Base-by-base conservation (phyloP, 2,113 vertebrate genomes). In the Brachionichthys hirsutus region DNA sequence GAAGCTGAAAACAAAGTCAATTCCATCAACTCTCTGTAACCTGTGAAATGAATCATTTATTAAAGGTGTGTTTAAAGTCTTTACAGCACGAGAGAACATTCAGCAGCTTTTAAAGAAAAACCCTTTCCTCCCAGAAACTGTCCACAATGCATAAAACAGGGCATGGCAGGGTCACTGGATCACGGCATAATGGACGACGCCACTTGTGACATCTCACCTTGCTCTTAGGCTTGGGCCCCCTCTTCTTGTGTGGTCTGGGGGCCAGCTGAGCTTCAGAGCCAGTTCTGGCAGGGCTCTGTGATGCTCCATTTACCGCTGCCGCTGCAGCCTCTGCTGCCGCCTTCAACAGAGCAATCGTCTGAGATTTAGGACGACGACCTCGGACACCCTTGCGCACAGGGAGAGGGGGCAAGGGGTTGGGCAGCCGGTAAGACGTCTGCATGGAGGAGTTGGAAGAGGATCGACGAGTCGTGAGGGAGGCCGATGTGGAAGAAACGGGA, bases 391-490 rank as follows among this genome's bases (percentile, higher is more conserved):
- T 98, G 83, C 89, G 94, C 58, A 88, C 85, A 16, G 91, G 92
- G 45, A 92, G 90, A 42, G 92, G 87, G 66, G 93, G 90, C 75
- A 88, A 84, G 54, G 92, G 85, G 87, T 91, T 85, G 22, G 89
- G 90, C 80, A 94, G 89, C 85, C 94, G 93, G 85, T 93, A 93
- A 42, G 93, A 90, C 78, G 94, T 93, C 89, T 94, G 94, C 95
- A 95, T 93, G 91, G 92, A 91, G 80, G 83, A 86, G 85, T 63
- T 90, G 80, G 85, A 91, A 43, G 92, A 89, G 68, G 94, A 92
- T 83, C 93, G 94, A 88, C 94, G 92, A 74, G 92, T 90, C 67
- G 85, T 77, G 53, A 89, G 87, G 61, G 87, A 87, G 75, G 78
- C 70, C 80, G 92, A 93, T 79, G 92, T 84, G 81, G 88, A 85